phyloP scores from a whole-genome alignment of 2,797 vertebrate species.

The Poeciliopsis gracilis region DNA sequence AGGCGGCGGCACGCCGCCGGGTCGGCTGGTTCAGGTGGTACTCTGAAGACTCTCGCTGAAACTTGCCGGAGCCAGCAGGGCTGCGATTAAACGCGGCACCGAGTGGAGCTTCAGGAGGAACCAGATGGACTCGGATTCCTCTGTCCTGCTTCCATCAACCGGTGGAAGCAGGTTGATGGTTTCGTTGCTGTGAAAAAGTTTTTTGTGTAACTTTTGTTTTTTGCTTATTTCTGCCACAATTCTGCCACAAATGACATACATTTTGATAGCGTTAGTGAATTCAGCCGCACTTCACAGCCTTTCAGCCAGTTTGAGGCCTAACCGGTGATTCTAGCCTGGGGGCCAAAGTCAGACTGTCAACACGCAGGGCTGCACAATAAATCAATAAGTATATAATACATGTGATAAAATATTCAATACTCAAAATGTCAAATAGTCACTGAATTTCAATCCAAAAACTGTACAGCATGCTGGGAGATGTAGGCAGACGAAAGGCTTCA shows the following conservation, averaged over 20 bases:
- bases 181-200: background rate
- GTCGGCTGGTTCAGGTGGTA: conserved; percentile 36
- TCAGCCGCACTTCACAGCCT: background rate
- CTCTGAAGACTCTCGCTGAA: conserved; percentile 41
- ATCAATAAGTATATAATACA: no score
- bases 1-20: conserved; percentile 16
- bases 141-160: conserved; percentile 5
- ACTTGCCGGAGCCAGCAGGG: conserved; percentile 33
- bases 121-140: conserved; percentile 45
- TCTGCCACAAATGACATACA: background rate
- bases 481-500: no score
- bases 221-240: background rate
- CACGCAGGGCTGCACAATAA: no score
- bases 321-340: no score
- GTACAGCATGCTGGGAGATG: no score
- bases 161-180: conserved; percentile 16
- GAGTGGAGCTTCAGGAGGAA: conserved; percentile 17
- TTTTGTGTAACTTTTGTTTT: background rate
- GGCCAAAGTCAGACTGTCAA: no score
- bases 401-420: no score
- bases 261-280: background rate
- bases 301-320: background rate
- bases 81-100: conserved; percentile 26
- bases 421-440: no score
- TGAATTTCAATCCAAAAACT: no score